Base-by-base conservation (phyloP, 2,113 vertebrate species). In the Petrocephalus microphthalmus region DNA sequence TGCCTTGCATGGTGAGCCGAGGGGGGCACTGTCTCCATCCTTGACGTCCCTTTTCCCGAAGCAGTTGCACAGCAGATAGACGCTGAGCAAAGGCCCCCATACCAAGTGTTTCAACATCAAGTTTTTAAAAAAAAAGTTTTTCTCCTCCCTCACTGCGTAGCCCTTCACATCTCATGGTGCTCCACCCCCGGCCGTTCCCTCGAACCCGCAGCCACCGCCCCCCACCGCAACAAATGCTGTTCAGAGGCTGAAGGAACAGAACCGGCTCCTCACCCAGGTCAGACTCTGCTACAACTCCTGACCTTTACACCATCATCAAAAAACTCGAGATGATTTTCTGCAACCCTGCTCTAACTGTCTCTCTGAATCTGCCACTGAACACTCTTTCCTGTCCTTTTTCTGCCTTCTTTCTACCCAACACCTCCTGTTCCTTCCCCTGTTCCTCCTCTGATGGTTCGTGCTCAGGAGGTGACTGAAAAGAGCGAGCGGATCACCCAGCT, bases 171-270 rank as follows among this genome's bases (percentile, higher is more conserved):
- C 92, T 3, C 89, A 92, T 1, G 78, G 91, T 1, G 87, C 89
- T 52, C 91, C 85, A 64, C 89, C 91, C 0, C 87, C 90, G 4
- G 67, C 53, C 0, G 53, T 88, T 64, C 90, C 94, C 20, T 47
- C 88, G 0, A 93, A 89, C 84, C 45, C 90, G 56, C 94, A 91
- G 90, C 92, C 0, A 60, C 89, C 17, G 93, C 1, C 87, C 92
- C 3, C 92, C 88, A 91, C 93, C 91, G 93, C 95, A 92, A 92
- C 97, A 92, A 98, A 98, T 91, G 95, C 96, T 91, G 95, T 98
- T 90, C 94, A 94, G 88, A 97, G 97, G 95, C 94, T 99, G 91
- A 99, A 99, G 90, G 97, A 99, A 64, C 98, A 99, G 94, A 99
- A 99, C 91, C 93, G 96, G 2, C 97, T 98, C 0, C 98, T 99